Evolutionary conservation across 2,888 invertebrate species (phyloP).

Genomic region (Ichneumoninae sp.): DNA sequence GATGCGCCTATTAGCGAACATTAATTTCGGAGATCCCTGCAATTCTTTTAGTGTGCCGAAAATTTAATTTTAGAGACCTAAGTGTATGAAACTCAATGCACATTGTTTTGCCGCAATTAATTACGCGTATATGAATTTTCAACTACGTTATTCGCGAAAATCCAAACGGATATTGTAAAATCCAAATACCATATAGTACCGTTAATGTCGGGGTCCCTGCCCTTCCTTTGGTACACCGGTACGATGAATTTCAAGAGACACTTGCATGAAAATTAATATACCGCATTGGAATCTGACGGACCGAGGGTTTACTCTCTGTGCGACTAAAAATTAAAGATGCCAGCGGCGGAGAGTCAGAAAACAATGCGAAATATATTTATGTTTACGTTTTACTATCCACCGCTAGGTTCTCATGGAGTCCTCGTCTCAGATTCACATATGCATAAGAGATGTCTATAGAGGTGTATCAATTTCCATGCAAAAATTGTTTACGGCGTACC

Average conservation of each 20-base stretch:
- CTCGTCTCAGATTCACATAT: not conserved
- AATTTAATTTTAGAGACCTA: not conserved
- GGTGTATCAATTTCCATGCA: not conserved
- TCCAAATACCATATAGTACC: not conserved
- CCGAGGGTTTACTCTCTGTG: not conserved
- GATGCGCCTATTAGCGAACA: not conserved
- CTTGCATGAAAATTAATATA: slow-evolving; percentile 6
- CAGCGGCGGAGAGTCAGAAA: not conserved
- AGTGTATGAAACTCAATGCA: not conserved
- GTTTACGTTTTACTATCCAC: not conserved
- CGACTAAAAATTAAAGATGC: not conserved
- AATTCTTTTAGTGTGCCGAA: not conserved
- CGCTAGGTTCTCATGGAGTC: not conserved
- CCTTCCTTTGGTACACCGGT: not conserved
- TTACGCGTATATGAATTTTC: not conserved
- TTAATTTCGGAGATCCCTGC: not conserved
- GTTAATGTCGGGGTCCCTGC: slow-evolving; percentile 7
- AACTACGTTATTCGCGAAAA: not conserved
- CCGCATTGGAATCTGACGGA: slow-evolving; percentile 3
- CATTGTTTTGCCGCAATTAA: not conserved
- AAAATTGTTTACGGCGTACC: slow-evolving; percentile 15
- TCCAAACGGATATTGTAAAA: not conserved
- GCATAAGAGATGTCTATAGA: not conserved
- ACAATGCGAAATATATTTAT: not conserved
- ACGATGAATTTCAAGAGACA: slow-evolving; percentile 5